Percentiles rank a stretch among this genome's conserved stretches.
These are phyloP conservation scores for human (Homo sapiens) DNA, from an alignment of 2,113 vertebrate genomes.

Conservation along the genomic window GRCh38 chr5:11294001-11294500, in stretches of 20 bases:
- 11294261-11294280: background rate
- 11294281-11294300: background rate
- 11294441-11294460: background rate
- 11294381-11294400: background rate
- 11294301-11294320: background rate
- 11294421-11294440: background rate
- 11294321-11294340: background rate
- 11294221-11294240: background rate
- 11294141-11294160: background rate
- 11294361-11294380: background rate
- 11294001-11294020: background rate
- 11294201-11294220: background rate
- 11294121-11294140: background rate
- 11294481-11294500: background rate
- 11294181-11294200: no score
- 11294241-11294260: background rate
- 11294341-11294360: background rate
- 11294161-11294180: no score
- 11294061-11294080: background rate
- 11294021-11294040: background rate
- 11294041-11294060: background rate
- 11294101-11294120: background rate
- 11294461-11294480: background rate
- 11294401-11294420: background rate
- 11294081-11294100: background rate